Conservation (phyloP, 2,113 vertebrate species). For the Bothrops jararaca region DNA sequence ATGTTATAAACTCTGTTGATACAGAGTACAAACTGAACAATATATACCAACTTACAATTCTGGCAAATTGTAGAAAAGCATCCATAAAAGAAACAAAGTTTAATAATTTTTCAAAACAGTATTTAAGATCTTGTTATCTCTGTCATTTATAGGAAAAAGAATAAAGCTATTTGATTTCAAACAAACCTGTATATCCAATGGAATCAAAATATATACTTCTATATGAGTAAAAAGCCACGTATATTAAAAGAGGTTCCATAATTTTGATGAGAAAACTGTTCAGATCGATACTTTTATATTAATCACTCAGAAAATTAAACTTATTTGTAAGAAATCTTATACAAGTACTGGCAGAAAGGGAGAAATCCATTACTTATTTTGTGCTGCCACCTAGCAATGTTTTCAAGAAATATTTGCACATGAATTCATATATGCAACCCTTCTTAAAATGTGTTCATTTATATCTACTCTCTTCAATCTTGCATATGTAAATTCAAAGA, state of each 20-base stretch:
- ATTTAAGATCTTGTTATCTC: neutral
- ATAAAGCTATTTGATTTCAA: neutral
- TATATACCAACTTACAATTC: neutral
- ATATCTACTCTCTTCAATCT: neutral
- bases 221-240: too few relatives aligned
- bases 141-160: neutral
- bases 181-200: neutral
- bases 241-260: neutral
- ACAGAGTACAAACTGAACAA: neutral
- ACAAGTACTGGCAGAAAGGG: neutral
- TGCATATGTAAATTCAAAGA: neutral
- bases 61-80: neutral
- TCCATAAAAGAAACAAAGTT: neutral
- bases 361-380: conserved; percentile 4
- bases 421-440: neutral
- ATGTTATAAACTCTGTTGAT: neutral
- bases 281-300: neutral
- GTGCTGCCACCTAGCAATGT: conserved; percentile 20
- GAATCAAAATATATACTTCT: neutral
- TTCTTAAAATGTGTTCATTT: neutral
- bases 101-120: neutral
- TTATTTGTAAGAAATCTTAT: neutral
- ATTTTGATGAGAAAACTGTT: neutral
- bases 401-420: neutral
- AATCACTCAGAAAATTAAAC: neutral